Percentiles rank a stretch among this genome's conserved stretches.
Evolutionary conservation across 1,140 invertebrate species (phyloP).

Genomic region (Plectrocnemia conspersa): DNA sequence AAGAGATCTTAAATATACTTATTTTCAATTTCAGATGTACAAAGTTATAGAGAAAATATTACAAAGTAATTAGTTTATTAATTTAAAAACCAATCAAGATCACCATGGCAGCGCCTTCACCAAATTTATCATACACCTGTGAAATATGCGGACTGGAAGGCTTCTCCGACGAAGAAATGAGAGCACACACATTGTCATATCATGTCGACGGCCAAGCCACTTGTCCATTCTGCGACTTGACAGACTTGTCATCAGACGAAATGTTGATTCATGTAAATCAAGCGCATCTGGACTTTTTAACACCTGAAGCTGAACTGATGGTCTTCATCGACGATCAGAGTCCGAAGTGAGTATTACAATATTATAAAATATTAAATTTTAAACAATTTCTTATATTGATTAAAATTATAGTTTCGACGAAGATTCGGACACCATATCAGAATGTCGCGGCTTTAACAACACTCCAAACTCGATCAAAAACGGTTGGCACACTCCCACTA

Average conservation of each 20-base stretch:
- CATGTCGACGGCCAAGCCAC: constrained; percentile 71
- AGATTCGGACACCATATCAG: constrained; percentile 50
- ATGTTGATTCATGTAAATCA: constrained; percentile 74
- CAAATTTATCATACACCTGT: constrained; percentile 56
- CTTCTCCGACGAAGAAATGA: constrained; percentile 73
- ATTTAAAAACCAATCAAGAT: constrained; percentile 3
- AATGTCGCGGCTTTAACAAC: constrained; percentile 48
- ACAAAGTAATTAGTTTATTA: background rate
- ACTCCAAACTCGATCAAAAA: constrained; percentile 48
- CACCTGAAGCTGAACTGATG: constrained; percentile 60
- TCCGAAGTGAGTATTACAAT: constrained; percentile 52
- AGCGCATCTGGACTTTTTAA: constrained; percentile 74
- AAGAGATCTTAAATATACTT: constrained; percentile 13
- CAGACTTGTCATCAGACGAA: constrained; percentile 65
- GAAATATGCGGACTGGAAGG: constrained; percentile 78
- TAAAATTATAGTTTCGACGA: constrained; percentile 47
- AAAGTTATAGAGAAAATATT: background rate
- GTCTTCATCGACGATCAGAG: constrained; percentile 61
- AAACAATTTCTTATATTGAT: background rate
- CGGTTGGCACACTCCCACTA: constrained; percentile 48
- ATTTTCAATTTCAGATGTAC: constrained; percentile 13
- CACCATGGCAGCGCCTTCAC: constrained; percentile 27
- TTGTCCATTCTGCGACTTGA: constrained; percentile 78
- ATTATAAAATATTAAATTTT: background rate
- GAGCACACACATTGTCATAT: constrained; percentile 67